Evolutionary conservation across 2,113 vertebrate species (phyloP).

Genomic region (Cygnus atratus): DNA sequence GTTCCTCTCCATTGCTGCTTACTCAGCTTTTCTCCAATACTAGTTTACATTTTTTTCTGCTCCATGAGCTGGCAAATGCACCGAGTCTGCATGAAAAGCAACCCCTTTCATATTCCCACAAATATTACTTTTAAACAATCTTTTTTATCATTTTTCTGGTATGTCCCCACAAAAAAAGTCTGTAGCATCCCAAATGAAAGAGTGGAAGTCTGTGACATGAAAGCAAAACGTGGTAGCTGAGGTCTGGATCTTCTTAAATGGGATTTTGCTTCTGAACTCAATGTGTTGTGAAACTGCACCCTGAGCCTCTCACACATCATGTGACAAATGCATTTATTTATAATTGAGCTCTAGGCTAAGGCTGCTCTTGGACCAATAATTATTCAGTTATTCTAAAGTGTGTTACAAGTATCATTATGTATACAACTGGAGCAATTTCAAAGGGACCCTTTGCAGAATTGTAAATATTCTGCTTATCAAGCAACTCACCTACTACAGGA

Average conservation of each 20-base stretch:
- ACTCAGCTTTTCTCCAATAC: not conserved
- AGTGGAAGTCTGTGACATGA: not conserved
- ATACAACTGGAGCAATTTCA: not conserved
- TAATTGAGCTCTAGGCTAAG: not conserved
- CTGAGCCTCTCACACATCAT: not conserved
- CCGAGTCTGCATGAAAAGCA: not conserved
- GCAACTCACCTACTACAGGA: not conserved
- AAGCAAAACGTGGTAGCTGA: not conserved
- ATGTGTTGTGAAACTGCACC: not conserved
- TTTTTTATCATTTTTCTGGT: not conserved
- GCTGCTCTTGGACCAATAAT: not conserved
- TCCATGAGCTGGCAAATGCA: not conserved
- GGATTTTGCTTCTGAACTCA: not conserved
- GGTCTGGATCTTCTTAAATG: not conserved
- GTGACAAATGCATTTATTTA: not conserved
- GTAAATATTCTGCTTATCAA: conserved; percentile 17
- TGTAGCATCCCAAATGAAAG: not conserved
- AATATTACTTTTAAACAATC: not conserved
- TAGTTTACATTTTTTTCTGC: not conserved
- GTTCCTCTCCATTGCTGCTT: not conserved
- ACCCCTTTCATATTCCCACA: not conserved
- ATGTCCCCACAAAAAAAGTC: not conserved
- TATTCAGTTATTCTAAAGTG: not conserved
- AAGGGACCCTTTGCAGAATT: not conserved
- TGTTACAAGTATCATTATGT: not conserved